Conservation (phyloP, 92 coral and sea anemone genomes). For the Bergia puertoricense region DNA sequence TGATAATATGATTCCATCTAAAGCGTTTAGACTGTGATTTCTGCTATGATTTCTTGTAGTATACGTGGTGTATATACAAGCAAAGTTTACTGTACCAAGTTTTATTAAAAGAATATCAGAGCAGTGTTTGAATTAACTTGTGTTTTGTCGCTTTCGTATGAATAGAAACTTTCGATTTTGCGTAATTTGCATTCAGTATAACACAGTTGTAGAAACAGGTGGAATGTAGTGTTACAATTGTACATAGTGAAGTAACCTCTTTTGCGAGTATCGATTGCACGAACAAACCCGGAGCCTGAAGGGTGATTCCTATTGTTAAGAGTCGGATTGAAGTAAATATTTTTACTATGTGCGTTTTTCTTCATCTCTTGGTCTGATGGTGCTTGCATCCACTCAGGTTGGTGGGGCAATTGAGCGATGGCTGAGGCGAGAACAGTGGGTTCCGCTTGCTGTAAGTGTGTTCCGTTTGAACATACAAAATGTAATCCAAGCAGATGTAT, state of each 20-base stretch:
- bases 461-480: conserved; percentile 36
- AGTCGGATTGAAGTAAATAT: not conserved
- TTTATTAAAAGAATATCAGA: not conserved
- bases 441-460: conserved; percentile 48
- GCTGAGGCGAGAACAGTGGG: conserved; percentile 40
- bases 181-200: not conserved
- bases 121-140: not conserved
- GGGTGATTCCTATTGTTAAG: not conserved
- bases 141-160: not conserved
- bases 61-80: no score
- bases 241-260: no score
- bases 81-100: no score
- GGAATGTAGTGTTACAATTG: not conserved
- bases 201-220: not conserved
- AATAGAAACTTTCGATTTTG: not conserved
- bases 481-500: not conserved
- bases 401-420: conserved; percentile 16
- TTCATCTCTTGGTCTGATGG: conserved; percentile 23
- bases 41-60: no score
- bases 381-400: conserved; percentile 41
- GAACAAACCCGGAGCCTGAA: not conserved
- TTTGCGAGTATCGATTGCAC: not conserved
- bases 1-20: no score
- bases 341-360: not conserved
- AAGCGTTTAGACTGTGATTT: no score